phyloP scores from a whole-genome alignment of 2,797 vertebrate species.

The Gymnoscopelus braueri region DNA sequence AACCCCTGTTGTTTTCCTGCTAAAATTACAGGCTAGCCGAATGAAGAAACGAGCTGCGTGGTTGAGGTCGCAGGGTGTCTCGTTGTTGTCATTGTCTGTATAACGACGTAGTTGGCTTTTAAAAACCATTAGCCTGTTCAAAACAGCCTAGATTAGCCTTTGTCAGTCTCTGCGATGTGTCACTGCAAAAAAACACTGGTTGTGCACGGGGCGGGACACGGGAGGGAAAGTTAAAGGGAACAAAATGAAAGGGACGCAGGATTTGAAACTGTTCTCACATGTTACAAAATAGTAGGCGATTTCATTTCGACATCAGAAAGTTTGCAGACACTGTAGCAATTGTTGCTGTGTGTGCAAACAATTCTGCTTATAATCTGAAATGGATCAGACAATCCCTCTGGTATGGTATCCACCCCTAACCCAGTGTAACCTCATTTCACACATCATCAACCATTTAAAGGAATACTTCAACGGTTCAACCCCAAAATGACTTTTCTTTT shows the following conservation, averaged over 20 bases:
- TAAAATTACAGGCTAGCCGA: conserved; percentile 30
- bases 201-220: conserved; percentile 6
- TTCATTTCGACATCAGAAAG: conserved; percentile 51
- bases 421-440: not conserved
- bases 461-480: too few relatives aligned
- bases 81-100: conserved; percentile 30
- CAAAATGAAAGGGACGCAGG: conserved; percentile 32
- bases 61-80: conserved; percentile 20
- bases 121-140: not conserved
- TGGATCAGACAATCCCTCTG: conserved; percentile 39
- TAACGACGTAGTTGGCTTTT: not conserved
- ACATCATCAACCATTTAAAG: not conserved
- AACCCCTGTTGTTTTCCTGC: conserved; percentile 42
- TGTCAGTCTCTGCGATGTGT: conserved; percentile 11
- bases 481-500: too few relatives aligned
- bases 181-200: conserved; percentile 16
- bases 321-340: conserved; percentile 15
- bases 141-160: not conserved
- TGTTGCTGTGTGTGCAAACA: conserved; percentile 36
- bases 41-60: conserved; percentile 29
- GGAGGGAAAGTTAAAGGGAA: conserved; percentile 40
- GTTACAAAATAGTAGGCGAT: conserved; percentile 22
- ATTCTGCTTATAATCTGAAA: conserved; percentile 26
- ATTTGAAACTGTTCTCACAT: conserved; percentile 20
- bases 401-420: conserved; percentile 29